These are phyloP conservation scores for Drepana arcuata DNA, from an alignment of 1,140 invertebrate species.

Conservation along the genomic window DNA sequence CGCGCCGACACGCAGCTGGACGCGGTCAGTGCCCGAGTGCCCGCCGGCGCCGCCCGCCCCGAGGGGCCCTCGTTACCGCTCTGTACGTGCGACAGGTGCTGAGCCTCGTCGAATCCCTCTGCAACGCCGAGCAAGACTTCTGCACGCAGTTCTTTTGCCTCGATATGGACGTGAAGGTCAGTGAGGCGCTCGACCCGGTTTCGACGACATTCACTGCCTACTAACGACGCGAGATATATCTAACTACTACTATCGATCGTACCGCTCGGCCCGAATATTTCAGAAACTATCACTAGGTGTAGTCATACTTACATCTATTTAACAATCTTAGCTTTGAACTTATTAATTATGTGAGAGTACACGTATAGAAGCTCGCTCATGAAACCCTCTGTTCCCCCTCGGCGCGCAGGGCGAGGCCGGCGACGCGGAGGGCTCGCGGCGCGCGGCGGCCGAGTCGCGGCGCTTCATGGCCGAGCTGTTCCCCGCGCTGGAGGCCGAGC, in stretches of 20 bases:
- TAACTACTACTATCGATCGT: too few relatives aligned
- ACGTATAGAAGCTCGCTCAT: too few relatives aligned
- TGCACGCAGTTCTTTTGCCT: conserved; percentile 95
- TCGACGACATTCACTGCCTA: too few relatives aligned
- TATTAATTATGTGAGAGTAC: too few relatives aligned
- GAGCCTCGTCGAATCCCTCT: conserved; percentile 91
- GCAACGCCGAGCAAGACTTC: conserved; percentile 96
- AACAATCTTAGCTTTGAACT: too few relatives aligned
- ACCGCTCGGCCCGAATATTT: too few relatives aligned
- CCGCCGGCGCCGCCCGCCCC: conserved; percentile 6
- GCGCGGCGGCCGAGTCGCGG: conserved; percentile 84
- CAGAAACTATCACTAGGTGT: too few relatives aligned
- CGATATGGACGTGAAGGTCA: conserved; percentile 68
- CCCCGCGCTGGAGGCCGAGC: conserved; percentile 86
- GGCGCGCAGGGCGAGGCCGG: conserved; percentile 26
- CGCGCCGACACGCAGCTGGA: conserved; percentile 27
- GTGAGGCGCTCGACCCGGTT: not conserved
- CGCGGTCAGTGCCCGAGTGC: conserved; percentile 12
- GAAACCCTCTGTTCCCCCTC: too few relatives aligned
- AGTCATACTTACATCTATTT: too few relatives aligned
- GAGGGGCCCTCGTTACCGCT: conserved; percentile 21
- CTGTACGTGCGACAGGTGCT: conserved; percentile 76
- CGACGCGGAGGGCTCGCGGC: conserved; percentile 38
- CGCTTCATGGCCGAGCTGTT: conserved; percentile 92
- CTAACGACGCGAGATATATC: too few relatives aligned